These are phyloP conservation scores for Lasioglossum leucozonium DNA, from an alignment of 2,888 invertebrate genomes.

Conservation along the genomic window DNA sequence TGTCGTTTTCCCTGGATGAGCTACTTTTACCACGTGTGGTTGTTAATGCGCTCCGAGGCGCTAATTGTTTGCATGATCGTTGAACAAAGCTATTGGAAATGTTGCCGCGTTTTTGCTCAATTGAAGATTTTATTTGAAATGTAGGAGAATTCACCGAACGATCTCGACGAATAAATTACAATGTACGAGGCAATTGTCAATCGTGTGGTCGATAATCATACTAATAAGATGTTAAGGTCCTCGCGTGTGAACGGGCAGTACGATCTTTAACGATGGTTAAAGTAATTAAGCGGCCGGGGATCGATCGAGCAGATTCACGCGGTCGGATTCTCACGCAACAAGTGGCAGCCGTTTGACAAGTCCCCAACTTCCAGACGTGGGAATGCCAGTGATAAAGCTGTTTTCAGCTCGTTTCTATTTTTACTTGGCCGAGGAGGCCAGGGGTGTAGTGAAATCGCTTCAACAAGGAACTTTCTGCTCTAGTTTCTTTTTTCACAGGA, in stretches of 20 bases:
- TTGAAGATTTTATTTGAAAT: not conserved
- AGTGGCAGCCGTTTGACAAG: slow-evolving; percentile 41
- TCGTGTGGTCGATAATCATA: not conserved
- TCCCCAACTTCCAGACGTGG: slow-evolving; percentile 38
- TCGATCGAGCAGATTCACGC: slow-evolving; percentile 16
- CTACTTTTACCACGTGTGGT: not conserved
- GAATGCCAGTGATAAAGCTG: slow-evolving; percentile 53
- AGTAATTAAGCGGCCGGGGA: slow-evolving; percentile 8
- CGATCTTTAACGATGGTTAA: not conserved
- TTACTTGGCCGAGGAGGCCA: slow-evolving; percentile 37
- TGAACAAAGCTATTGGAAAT: no score
- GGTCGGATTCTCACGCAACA: slow-evolving; percentile 30
- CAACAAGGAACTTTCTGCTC: slow-evolving; percentile 53
- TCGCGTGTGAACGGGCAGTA: not conserved
- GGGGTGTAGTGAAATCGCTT: slow-evolving; percentile 45
- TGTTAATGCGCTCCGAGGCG: no score
- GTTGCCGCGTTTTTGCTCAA: no score
- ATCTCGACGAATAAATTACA: not conserved
- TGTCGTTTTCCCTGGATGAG: not conserved
- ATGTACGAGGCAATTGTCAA: not conserved
- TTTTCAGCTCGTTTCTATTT: slow-evolving; percentile 60
- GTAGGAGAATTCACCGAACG: not conserved
- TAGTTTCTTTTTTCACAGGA: slow-evolving; percentile 41
- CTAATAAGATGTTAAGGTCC: not conserved
- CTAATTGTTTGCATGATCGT: no score